phyloP scores from a whole-genome alignment of 2,888 invertebrate species.

The Agrotis clavis region DNA sequence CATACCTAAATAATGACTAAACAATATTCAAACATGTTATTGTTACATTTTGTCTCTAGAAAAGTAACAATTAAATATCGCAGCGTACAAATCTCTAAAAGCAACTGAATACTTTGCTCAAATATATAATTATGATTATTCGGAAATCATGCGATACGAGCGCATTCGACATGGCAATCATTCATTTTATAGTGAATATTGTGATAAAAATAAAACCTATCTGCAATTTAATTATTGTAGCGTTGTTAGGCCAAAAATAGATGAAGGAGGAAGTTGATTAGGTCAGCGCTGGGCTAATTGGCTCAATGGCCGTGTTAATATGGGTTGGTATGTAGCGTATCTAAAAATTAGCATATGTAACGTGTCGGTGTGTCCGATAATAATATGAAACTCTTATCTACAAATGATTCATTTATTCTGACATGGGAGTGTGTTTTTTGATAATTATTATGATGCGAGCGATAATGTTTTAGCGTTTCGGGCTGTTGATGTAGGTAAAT shows the following conservation, averaged over 20 bases:
- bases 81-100: background rate
- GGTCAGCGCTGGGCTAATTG: conserved; percentile 47
- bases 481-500: background rate
- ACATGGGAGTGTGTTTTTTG: conserved; percentile 24
- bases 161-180: conserved; percentile 40
- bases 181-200: background rate
- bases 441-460: conserved; percentile 20
- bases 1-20: background rate
- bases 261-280: conserved; percentile 39
- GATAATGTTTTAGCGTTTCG: background rate
- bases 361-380: conserved; percentile 29
- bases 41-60: background rate
- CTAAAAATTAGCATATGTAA: conserved; percentile 30
- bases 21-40: background rate
- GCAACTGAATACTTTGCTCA: background rate
- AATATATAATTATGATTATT: conserved; percentile 37
- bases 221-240: background rate
- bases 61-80: background rate
- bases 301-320: conserved; percentile 38
- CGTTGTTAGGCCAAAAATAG: conserved; percentile 22
- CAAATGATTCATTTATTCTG: conserved; percentile 43
- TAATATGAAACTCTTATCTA: conserved; percentile 42
- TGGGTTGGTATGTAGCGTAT: conserved; percentile 25
- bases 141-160: conserved; percentile 37
- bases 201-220: conserved; percentile 3